These are phyloP conservation scores for Numenius phaeopus DNA, from an alignment of 2,797 vertebrate species.

Conservation along the genomic window DNA sequence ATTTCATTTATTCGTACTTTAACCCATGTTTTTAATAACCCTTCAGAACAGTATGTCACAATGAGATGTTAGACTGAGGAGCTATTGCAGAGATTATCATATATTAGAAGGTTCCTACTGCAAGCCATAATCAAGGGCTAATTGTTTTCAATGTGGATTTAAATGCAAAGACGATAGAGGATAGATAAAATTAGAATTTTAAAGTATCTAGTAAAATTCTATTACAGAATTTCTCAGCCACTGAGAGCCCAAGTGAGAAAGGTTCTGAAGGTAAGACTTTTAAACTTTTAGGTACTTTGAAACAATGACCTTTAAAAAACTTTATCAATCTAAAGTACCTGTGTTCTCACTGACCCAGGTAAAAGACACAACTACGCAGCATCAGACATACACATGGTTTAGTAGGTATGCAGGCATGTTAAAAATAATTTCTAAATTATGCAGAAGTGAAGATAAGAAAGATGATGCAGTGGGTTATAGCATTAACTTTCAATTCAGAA, in stretches of 20 bases:
- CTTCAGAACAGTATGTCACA: neutral
- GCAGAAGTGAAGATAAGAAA: neutral
- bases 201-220: neutral
- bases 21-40: neutral
- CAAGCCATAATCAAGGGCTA: neutral
- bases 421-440: neutral
- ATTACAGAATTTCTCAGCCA: neutral
- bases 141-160: neutral
- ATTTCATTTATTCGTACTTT: neutral
- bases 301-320: neutral
- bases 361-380: neutral
- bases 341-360: neutral
- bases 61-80: neutral
- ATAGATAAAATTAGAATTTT: neutral
- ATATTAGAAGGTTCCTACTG: neutral
- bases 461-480: neutral
- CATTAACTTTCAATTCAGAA: neutral
- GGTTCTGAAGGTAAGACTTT: neutral
- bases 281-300: neutral
- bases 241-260: neutral
- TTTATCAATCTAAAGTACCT: neutral
- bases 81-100: neutral
- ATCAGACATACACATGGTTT: neutral
- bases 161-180: neutral
- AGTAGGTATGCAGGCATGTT: neutral